A percentile compares a stretch with the other conserved stretches of the same genome.
These are phyloP conservation scores for Callithrix jacchus DNA, from an alignment of 2,113 vertebrate genomes.

Conservation along the genomic window DNA sequence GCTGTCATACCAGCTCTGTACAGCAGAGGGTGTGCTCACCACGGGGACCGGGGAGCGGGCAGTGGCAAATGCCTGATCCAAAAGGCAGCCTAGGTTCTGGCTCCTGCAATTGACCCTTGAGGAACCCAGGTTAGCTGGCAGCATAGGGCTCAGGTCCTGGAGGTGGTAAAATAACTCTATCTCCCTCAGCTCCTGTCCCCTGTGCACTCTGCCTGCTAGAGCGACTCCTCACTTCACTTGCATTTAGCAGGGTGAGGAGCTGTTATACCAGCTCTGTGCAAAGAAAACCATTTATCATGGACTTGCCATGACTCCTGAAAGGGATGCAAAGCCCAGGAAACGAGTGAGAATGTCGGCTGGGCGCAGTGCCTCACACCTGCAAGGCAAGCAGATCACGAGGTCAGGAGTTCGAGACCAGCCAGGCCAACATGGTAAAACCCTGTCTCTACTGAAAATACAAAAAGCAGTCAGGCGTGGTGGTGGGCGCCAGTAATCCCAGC, in stretches of 20 bases:
- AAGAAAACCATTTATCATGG: not conserved
- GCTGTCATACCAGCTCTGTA: not conserved
- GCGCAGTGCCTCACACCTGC: too few species aligned
- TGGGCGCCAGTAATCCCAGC: too few species aligned
- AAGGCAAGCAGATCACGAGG: too few species aligned
- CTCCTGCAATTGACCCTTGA: not conserved
- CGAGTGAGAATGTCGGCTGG: too few species aligned
- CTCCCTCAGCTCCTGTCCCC: not conserved
- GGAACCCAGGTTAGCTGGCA: not conserved
- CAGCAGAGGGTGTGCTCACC: slow-evolving; percentile 44
- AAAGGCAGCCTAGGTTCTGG: not conserved
- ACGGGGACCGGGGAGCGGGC: accelerated
- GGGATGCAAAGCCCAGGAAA: not conserved
- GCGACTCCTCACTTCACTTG: not conserved
- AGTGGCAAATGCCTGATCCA: accelerated
- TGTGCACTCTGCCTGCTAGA: accelerated
- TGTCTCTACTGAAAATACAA: too few species aligned
- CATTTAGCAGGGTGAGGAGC: too few species aligned
- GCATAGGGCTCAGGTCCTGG: not conserved
- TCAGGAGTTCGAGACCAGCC: too few species aligned
- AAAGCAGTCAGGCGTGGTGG: too few species aligned
- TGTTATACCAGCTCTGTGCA: too few species aligned
- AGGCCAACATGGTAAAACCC: too few species aligned
- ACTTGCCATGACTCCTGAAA: not conserved
- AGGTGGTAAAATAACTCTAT: not conserved